A percentile compares a stretch with the other conserved stretches of the same genome.
Evolutionary conservation across 2,888 invertebrate genomes (phyloP).

Genomic region (Mimas tiliae): DNA sequence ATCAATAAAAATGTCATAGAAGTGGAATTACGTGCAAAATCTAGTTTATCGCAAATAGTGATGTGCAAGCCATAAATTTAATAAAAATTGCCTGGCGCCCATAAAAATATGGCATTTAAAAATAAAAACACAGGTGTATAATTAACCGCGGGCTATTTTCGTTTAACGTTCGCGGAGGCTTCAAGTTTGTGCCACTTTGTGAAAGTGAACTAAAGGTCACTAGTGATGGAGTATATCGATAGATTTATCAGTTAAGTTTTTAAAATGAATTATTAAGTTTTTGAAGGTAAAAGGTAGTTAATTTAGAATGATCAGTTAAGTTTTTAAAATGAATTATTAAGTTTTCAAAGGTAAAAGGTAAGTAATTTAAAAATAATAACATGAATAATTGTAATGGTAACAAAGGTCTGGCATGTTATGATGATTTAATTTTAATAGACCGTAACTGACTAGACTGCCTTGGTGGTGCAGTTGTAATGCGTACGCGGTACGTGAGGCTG

Average conservation of each 20-base stretch:
- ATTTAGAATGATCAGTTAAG: not conserved
- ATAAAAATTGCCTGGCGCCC: constrained; percentile 15
- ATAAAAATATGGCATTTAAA: constrained; percentile 23
- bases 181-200: constrained; percentile 15
- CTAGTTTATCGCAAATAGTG: constrained; percentile 12
- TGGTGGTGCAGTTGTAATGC: too few relatives aligned
- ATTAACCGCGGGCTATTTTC: constrained; percentile 11
- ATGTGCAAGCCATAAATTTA: constrained; percentile 18
- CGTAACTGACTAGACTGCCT: too few relatives aligned
- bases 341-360: too few relatives aligned
- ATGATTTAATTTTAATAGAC: too few relatives aligned
- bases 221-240: not conserved
- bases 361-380: too few relatives aligned
- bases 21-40: not conserved
- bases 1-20: not conserved
- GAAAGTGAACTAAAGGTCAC: not conserved
- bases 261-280: too few relatives aligned
- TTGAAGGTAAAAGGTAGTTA: too few relatives aligned
- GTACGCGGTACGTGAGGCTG: too few relatives aligned
- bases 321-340: not conserved
- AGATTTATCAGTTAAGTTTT: not conserved
- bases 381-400: too few relatives aligned
- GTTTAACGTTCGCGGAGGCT: constrained; percentile 11
- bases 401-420: too few relatives aligned
- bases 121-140: constrained; percentile 17